Evolutionary conservation across 2,797 vertebrate genomes (phyloP), one percentile per base, ranked within the genome.

Genomic region (Ataeniobius toweri): DNA sequence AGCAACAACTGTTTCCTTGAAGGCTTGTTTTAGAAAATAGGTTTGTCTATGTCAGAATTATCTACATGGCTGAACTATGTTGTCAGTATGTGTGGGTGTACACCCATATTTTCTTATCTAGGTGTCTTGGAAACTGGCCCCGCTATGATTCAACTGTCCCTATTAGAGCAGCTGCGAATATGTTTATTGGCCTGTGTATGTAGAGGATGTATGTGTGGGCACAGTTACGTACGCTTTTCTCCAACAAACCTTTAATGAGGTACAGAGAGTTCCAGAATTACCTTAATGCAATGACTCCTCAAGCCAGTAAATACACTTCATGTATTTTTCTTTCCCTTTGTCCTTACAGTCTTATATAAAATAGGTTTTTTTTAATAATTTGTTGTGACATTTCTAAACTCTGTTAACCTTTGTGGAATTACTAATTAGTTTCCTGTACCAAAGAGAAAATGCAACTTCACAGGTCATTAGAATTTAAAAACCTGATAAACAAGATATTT

Each of bases 211-310:
- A 55, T 78, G 74, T 83, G 78, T 78, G 61, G 75, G 80, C n/a
- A 55, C 56, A 16, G 58, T 61, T 0, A 1, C 59, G 71, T 67
- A 26, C 44, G 59, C 71, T 36, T 70, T 76, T 90, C 83, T 75
- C 80, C 79, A 79, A 61, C 28, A 73, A 10, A 39, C 69, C 50
- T 75, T 48, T 87, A 88, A 90, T 80, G 84, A 86, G 77, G 68
- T 26, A 67, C 36, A 12, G 63, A 16, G 63, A 24, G 63, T 10
- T 24, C 9, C 22, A n/a, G 39, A 16, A 68, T 16, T 44, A 1
- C 39, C 5, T 46, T 16, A 9, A 48, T 14, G 4, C n/a, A 46
- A n/a, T n/a, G 22, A n/a, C 12, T 41, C 20, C 18, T 5, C 9
- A 41, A 10, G 36, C 20, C 8, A 14, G 39, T 69, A 69, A 67